Base-by-base conservation (phyloP, 2,113 vertebrate species). In the Phoxinus phoxinus region DNA sequence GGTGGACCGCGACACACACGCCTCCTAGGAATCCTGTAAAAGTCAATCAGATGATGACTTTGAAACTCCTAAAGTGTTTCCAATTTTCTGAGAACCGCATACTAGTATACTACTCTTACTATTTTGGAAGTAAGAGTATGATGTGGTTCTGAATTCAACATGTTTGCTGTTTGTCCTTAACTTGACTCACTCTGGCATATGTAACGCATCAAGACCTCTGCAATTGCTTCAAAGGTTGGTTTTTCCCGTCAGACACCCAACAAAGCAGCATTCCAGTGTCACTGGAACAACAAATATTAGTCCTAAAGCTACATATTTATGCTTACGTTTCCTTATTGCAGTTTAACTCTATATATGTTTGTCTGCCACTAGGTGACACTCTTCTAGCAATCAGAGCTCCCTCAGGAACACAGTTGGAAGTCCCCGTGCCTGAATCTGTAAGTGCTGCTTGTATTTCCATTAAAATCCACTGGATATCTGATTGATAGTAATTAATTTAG, bases 161-260 rank as follows among this genome's bases (percentile, higher is more conserved):
- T 32, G 30, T 37, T 23, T 35, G 9, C 13, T 59, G 17, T 69
- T 71, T 48, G 67, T 92, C 96, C 96, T 98, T 99, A 97, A 99
- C 95, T 41, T 63, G 25, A 58, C 19, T 46, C 92, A 99, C 98
- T 77, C 95, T 99, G 93, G 97, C 97, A 0, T 99, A 97, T 86
- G 94, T 99, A 83, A 99, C 96, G 58, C 97, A 99, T 12, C 98
- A 99, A 89, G 98, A 99, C 88, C 97, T 99, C 91, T 99, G 98
- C 90, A 96, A 96, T 88, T 98, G 97, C 87, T 99, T 99, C 91
- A 97, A 96, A 97, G 98, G 98, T 99, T 91, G 93, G 89, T 51
- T 51, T 23, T 30, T 51, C 17, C 15, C 11, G 27, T 51, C 46
- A 72, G 12, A 32, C 32, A 6, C 51, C 21, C 12, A 25, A 32